A percentile compares a stretch with the other conserved stretches of the same genome.
Evolutionary conservation across 2,888 invertebrate genomes (phyloP).

Genomic region (Prosapia bicincta): DNA sequence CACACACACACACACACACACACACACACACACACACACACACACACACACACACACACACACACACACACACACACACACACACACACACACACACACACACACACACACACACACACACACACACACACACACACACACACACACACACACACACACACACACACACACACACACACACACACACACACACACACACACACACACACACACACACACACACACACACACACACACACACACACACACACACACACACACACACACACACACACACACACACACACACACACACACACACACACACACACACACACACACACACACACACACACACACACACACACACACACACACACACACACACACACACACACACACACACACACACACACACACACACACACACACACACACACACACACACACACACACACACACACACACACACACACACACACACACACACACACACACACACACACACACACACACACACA

Average conservation of each 20-base stretch:
- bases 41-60: slow-evolving; percentile 5
- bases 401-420: not conserved
- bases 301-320: slow-evolving; percentile 5
- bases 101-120: slow-evolving; percentile 5
- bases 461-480: slow-evolving; percentile 5
- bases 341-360: slow-evolving; percentile 5
- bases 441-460: slow-evolving; percentile 5
- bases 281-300: slow-evolving; percentile 3
- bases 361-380: slow-evolving; percentile 5
- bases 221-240: slow-evolving; percentile 5
- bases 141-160: slow-evolving; percentile 5
- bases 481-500: not conserved
- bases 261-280: slow-evolving; percentile 5
- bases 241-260: slow-evolving; percentile 5
- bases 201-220: slow-evolving; percentile 5
- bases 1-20: slow-evolving; percentile 1
- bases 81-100: slow-evolving; percentile 5
- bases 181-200: slow-evolving; percentile 5
- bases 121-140: slow-evolving; percentile 5
- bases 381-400: slow-evolving; percentile 2
- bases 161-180: slow-evolving; percentile 5
- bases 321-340: slow-evolving; percentile 5
- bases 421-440: slow-evolving; percentile 5
- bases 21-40: slow-evolving; percentile 5
- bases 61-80: slow-evolving; percentile 5